Evolutionary conservation across 2,797 vertebrate species (phyloP), one percentile per base, ranked within the genome.

Genomic region (Microctenopoma lineatum): DNA sequence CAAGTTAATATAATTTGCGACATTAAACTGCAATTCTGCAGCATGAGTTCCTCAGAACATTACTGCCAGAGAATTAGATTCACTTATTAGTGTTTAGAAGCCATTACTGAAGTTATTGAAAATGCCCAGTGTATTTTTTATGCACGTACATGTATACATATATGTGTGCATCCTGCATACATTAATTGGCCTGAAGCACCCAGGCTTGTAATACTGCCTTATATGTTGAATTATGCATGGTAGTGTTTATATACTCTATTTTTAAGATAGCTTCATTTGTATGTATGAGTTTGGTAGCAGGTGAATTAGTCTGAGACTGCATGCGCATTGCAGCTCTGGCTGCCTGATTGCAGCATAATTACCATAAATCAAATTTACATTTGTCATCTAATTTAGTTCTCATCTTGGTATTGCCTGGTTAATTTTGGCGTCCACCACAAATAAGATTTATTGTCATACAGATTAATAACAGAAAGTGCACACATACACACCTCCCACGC

Each of bases 321-420:
- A 55, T 79, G 73, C 80, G 73, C 55, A 27, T 72, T 75, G 72
- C 71, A 66, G 75, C 62, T 58, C 73, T 39, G 62, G 71, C 75
- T 71, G 58, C 60, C 77, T 86, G 84, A 83, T 85, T 88, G 87
- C 79, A 48, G 73, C 61, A 54, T 86, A 90, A 89, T 92, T 85
- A 88, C 71, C 86, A 92, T 92, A 91, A 90, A 93, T 92, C 91
- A 87, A 73, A 91, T 92, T 89, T 90, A 88, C 81, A 89, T 90
- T 90, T 89, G 80, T 89, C 84, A 84, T 86, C 77, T 87, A 82
- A 90, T 92, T 91, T 87, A 84, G 83, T 69, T 77, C 74, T 88
- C 89, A 83, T 86, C 81, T 76, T 76, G 69, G 77, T 75, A 44
- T 84, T 80, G 86, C 84, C 71, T 89, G 85, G 75, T 89, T 92